These are phyloP conservation scores for Galerucella calmariensis DNA, from an alignment of 2,888 invertebrate genomes.

Conservation along the genomic window DNA sequence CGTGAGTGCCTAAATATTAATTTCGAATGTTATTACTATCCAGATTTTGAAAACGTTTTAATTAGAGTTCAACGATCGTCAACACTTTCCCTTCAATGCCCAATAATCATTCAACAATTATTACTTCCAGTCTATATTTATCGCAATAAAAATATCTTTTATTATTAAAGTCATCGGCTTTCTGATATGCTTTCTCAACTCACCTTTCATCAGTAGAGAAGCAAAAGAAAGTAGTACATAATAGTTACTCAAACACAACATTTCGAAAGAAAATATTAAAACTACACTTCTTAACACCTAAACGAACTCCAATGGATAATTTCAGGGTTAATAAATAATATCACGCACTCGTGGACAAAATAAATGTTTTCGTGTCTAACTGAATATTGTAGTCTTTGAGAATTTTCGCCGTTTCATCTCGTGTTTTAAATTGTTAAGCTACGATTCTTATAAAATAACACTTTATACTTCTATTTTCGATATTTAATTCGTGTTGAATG, in stretches of 20 bases:
- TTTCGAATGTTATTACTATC: background rate
- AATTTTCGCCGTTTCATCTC: slow-evolving; percentile 23
- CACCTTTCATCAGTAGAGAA: slow-evolving; percentile 53
- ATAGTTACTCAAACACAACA: slow-evolving; percentile 49
- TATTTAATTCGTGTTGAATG: background rate
- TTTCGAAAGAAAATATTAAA: slow-evolving; percentile 39
- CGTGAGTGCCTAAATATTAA: too few species aligned
- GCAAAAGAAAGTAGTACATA: slow-evolving; percentile 55
- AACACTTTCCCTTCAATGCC: background rate
- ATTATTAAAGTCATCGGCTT: slow-evolving; percentile 7
- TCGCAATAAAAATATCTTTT: slow-evolving; percentile 9
- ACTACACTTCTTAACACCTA: slow-evolving; percentile 24
- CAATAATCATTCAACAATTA: background rate
- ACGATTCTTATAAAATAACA: background rate
- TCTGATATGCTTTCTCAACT: slow-evolving; percentile 51
- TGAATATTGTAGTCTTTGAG: slow-evolving; percentile 40
- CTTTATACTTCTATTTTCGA: too few species aligned
- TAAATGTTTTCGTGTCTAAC: slow-evolving; percentile 36
- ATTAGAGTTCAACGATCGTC: background rate
- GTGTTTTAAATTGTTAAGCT: background rate
- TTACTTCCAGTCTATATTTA: slow-evolving; percentile 3
- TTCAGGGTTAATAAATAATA: background rate
- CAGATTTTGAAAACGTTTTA: background rate
- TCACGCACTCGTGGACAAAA: background rate
- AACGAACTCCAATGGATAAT: slow-evolving; percentile 17